A percentile compares a stretch with the other conserved stretches of the same genome.
phyloP scores from a whole-genome alignment of 2,113 vertebrate species.

The Microtus montanus region DNA sequence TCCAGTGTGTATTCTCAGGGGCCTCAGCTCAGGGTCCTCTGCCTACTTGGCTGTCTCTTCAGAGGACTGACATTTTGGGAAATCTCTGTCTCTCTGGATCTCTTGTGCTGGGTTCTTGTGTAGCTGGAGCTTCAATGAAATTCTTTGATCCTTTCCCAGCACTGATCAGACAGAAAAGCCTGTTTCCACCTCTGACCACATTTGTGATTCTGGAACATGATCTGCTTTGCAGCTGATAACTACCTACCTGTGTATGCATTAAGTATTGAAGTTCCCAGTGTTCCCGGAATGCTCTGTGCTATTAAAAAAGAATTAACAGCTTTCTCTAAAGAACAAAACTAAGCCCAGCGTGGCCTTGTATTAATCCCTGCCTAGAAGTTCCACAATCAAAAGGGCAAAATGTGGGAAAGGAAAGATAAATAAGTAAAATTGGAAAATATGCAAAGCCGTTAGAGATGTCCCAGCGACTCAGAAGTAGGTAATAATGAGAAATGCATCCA shows the following conservation, averaged over 20 bases:
- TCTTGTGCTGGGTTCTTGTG: neutral
- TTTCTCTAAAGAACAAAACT: constrained; percentile 66
- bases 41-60: neutral
- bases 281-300: neutral
- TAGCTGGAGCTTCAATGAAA: neutral
- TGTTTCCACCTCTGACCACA: neutral
- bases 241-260: constrained; percentile 45
- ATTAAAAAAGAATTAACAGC: constrained; percentile 72
- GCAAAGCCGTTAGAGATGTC: neutral
- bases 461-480: constrained; percentile 19
- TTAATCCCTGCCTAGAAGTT: constrained; percentile 65
- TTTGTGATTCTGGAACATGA: neutral
- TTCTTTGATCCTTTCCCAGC: neutral
- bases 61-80: neutral
- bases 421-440: constrained; percentile 53
- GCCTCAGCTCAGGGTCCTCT: fast-evolving
- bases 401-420: constrained; percentile 72
- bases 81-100: neutral
- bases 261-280: constrained; percentile 20
- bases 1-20: neutral
- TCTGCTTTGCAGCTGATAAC: constrained; percentile 47
- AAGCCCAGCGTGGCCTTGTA: constrained; percentile 34
- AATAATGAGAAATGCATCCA: neutral
- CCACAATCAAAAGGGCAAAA: constrained; percentile 63
- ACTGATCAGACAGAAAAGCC: neutral